Conservation (phyloP, 2,113 vertebrate species). For the Himantopus leucocephalus region DNA sequence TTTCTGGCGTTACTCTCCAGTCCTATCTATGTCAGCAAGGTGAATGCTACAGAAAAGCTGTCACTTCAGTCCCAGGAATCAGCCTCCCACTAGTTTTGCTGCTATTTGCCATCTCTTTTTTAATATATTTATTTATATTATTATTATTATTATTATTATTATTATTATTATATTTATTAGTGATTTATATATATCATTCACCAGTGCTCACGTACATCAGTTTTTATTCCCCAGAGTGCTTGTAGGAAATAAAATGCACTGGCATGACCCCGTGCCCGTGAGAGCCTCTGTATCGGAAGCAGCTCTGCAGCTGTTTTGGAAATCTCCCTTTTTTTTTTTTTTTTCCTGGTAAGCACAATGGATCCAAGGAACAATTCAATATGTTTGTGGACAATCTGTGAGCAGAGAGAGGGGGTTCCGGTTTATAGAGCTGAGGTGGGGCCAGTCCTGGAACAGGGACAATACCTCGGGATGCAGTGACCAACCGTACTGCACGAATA, state of each 20-base stretch:
- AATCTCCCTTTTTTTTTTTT: neutral
- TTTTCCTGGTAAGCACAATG: neutral
- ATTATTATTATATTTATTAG: neutral
- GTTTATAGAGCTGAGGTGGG: neutral
- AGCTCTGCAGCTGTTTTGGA: neutral
- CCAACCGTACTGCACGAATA: neutral
- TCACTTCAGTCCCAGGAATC: neutral
- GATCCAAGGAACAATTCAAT: neutral
- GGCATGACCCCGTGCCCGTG: rapidly evolving
- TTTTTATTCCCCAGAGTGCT: neutral
- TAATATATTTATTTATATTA: neutral
- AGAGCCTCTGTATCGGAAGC: neutral
- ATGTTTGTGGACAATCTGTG: neutral
- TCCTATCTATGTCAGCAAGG: neutral
- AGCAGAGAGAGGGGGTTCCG: neutral
- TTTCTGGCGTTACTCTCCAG: neutral
- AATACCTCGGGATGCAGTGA: neutral
- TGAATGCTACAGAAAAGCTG: neutral
- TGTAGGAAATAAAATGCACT: neutral
- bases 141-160: neutral
- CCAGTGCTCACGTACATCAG: neutral
- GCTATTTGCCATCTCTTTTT: neutral
- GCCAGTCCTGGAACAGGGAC: neutral
- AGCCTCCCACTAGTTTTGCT: neutral
- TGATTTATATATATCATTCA: neutral